A percentile compares a stretch with the other conserved stretches of the same genome.
Evolutionary conservation across 2,113 vertebrate species (phyloP).

Genomic region (Bostrychus sinensis): DNA sequence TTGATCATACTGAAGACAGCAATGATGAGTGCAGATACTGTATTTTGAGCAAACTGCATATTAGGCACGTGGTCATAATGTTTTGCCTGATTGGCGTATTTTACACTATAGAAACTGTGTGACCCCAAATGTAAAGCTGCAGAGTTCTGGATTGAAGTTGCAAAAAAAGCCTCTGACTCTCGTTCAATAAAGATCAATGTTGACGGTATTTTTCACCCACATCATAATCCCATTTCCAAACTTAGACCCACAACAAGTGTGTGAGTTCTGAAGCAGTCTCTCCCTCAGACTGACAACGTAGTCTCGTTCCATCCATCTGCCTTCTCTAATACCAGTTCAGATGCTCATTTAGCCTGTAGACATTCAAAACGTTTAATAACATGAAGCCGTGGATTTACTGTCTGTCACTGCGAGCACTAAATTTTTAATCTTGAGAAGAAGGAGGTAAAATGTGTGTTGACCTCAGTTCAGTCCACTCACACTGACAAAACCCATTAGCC

Average conservation of each 20-base stretch:
- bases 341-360: constrained; percentile 50
- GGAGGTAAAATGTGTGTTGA: constrained; percentile 46
- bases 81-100: too few relatives aligned
- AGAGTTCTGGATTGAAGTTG: not conserved
- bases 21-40: too few relatives aligned
- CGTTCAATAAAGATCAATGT: constrained; percentile 1
- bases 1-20: too few relatives aligned
- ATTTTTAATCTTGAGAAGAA: constrained; percentile 56
- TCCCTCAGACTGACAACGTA: constrained; percentile 18
- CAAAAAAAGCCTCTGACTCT: not conserved
- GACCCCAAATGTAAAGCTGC: too few relatives aligned
- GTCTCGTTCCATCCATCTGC: constrained; percentile 43
- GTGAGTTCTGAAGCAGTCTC: constrained; percentile 9
- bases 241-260: constrained; percentile 13
- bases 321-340: constrained; percentile 43
- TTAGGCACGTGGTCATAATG: too few relatives aligned
- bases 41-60: too few relatives aligned
- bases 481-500: constrained; percentile 61
- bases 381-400: constrained; percentile 53
- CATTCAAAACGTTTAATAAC: constrained; percentile 57
- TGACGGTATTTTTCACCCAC: constrained; percentile 9
- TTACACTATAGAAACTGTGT: too few relatives aligned
- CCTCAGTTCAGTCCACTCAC: constrained; percentile 60
- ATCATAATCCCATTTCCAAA: constrained; percentile 9
- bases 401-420: constrained; percentile 53